Percentiles rank a stretch among this genome's conserved stretches.
phyloP scores from a whole-genome alignment of 2,797 vertebrate genomes.

The Gallirallus australis region DNA sequence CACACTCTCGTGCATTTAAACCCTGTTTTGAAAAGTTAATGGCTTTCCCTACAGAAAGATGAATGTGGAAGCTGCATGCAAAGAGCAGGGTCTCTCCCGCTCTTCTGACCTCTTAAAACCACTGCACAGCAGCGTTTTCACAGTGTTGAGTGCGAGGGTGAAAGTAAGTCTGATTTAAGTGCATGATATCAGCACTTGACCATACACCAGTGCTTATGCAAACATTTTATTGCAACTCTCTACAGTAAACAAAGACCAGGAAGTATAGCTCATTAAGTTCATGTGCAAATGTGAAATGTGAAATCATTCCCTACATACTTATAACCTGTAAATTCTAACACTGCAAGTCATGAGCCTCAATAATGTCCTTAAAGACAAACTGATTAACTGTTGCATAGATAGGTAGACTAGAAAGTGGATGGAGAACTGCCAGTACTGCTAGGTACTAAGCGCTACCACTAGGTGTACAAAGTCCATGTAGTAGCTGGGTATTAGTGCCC shows the following conservation, averaged over 20 bases:
- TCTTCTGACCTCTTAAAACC: neutral
- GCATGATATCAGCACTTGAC: neutral
- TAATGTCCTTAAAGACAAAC: neutral
- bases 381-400: neutral
- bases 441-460: neutral
- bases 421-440: neutral
- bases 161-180: neutral
- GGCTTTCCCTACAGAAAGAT: neutral
- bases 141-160: neutral
- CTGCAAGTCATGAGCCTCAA: neutral
- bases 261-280: neutral
- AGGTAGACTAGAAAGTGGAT: neutral
- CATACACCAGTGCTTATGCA: neutral
- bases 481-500: neutral
- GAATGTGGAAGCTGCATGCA: neutral
- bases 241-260: neutral
- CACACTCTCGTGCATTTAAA: neutral
- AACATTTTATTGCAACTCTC: neutral
- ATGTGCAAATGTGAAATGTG: neutral
- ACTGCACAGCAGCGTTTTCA: neutral
- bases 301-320: neutral
- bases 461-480: neutral
- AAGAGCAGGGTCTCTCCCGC: neutral
- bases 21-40: neutral
- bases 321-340: neutral